Percentiles rank a stretch among this genome's conserved stretches.
These are phyloP conservation scores for Penaeus vannamei DNA, from an alignment of 1,140 invertebrate genomes.

Conservation along the genomic window DNA sequence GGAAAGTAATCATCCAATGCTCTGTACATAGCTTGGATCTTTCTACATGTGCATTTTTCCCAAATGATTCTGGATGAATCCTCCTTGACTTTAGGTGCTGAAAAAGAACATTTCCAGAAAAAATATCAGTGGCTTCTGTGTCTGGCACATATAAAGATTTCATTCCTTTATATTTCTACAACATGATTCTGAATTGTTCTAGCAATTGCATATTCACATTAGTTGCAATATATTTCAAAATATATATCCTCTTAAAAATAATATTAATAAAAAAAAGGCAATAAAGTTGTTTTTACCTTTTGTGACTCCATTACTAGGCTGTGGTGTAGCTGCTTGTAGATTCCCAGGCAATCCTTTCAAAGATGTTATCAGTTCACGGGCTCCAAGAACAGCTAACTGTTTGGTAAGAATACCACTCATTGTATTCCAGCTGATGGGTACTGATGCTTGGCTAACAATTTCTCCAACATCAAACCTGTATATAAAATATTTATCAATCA, in stretches of 20 bases:
- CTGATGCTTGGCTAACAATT: conserved; percentile 11
- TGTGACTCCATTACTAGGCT: conserved; percentile 38
- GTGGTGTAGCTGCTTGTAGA: conserved; percentile 13
- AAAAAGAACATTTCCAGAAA: not conserved
- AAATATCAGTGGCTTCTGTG: not conserved
- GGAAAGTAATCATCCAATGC: conserved; percentile 66
- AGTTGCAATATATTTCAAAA: too few species aligned
- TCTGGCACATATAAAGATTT: not conserved
- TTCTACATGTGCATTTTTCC: conserved; percentile 36
- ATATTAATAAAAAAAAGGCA: too few species aligned
- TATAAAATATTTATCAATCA: not conserved
- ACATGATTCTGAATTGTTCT: too few species aligned
- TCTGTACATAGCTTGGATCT: conserved; percentile 55
- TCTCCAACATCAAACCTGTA: conserved; percentile 52
- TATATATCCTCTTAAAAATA: too few species aligned
- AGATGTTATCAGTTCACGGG: conserved; percentile 23
- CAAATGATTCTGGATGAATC: conserved; percentile 43
- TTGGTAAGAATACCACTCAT: conserved; percentile 39
- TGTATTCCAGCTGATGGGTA: conserved; percentile 36
- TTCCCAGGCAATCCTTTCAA: conserved; percentile 16
- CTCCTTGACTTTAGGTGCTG: conserved; percentile 62
- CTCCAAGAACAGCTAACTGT: conserved; percentile 34
- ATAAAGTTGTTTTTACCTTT: conserved; percentile 5
- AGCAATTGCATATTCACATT: too few species aligned
- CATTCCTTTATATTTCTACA: not conserved